Evolutionary conservation across 2,113 vertebrate species (phyloP).

Genomic region (Anolis carolinensis): DNA sequence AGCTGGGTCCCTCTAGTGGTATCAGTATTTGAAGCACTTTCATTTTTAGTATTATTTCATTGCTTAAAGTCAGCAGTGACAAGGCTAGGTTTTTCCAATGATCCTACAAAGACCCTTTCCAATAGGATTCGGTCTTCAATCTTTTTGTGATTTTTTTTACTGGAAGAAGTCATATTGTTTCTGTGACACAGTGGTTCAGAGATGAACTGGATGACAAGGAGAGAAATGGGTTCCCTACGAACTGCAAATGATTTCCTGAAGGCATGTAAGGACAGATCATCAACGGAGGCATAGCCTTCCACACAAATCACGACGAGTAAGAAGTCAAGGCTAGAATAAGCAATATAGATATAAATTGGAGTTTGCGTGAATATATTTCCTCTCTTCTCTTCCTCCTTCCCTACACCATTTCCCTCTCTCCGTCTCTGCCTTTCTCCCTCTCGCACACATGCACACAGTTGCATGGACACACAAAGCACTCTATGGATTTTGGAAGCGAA

Average conservation of each 20-base stretch:
- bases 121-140: constrained; percentile 3
- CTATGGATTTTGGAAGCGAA: constrained; percentile 56
- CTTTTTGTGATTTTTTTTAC: constrained; percentile 4
- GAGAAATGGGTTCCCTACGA: constrained; percentile 39
- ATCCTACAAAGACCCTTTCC: not conserved
- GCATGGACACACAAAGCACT: not conserved
- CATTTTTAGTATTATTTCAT: constrained; percentile 26
- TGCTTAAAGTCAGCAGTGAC: constrained; percentile 32
- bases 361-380: not conserved
- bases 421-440: constrained; percentile 47
- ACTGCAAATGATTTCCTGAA: constrained; percentile 56
- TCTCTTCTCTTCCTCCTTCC: constrained; percentile 40
- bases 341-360: constrained; percentile 56
- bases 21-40: constrained; percentile 30
- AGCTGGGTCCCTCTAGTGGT: constrained; percentile 73
- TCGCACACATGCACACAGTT: constrained; percentile 13
- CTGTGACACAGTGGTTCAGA: constrained; percentile 38
- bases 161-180: constrained; percentile 54
- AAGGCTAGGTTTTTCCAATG: constrained; percentile 35
- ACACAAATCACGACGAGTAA: constrained; percentile 46
- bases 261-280: constrained; percentile 47
- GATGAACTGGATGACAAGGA: constrained; percentile 17
- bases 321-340: constrained; percentile 65
- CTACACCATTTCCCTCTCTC: constrained; percentile 45
- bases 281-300: constrained; percentile 58